These are phyloP conservation scores for Cyprinodon variegatus DNA, from an alignment of 2,113 vertebrate genomes.

Conservation along the genomic window DNA sequence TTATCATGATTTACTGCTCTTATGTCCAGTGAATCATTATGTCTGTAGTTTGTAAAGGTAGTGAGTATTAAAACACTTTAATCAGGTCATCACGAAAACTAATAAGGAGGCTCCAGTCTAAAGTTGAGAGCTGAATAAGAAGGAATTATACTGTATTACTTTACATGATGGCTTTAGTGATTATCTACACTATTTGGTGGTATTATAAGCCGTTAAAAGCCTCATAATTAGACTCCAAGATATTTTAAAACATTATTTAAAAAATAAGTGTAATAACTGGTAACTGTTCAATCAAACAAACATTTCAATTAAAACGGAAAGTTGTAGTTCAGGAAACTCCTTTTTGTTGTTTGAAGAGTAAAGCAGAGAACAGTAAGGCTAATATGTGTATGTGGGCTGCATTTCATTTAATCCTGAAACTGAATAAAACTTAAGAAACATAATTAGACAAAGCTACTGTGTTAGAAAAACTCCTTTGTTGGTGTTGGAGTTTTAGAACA, in stretches of 20 bases:
- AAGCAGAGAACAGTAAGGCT: neutral
- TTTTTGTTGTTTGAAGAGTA: neutral
- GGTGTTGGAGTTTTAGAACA: too few relatives aligned
- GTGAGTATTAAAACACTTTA: conserved; percentile 40
- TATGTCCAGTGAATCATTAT: conserved; percentile 21
- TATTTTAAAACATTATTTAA: neutral
- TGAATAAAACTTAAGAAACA: too few relatives aligned
- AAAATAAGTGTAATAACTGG: neutral
- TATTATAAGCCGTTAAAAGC: neutral
- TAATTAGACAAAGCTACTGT: too few relatives aligned
- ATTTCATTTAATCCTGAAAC: too few relatives aligned
- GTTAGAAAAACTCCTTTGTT: too few relatives aligned
- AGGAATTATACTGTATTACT: neutral
- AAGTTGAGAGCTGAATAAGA: neutral
- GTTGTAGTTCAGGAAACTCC: neutral
- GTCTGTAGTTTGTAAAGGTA: conserved; percentile 40
- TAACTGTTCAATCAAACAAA: neutral
- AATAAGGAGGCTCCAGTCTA: neutral
- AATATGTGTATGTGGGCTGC: too few relatives aligned
- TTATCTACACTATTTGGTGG: neutral
- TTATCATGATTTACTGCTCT: conserved; percentile 25
- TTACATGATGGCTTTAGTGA: neutral
- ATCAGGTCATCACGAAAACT: conserved; percentile 8
- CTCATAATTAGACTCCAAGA: neutral
- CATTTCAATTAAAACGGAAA: neutral